Evolutionary conservation across 2,113 vertebrate genomes (phyloP).

Genomic region (rat (Rattus norvegicus)): GRCr8 NC_086032.1:76970001-76970500

Average conservation of each 20-base stretch:
- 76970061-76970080: not conserved
- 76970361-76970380: not conserved
- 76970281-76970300: not conserved
- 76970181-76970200: not conserved
- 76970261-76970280: not conserved
- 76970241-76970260: not conserved
- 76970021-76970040: not conserved
- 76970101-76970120: not conserved
- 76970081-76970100: not conserved
- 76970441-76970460: not conserved
- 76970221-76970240: not conserved
- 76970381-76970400: not conserved
- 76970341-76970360: not conserved
- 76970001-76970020: not conserved
- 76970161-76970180: not conserved
- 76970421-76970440: not conserved
- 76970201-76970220: not conserved
- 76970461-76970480: not conserved
- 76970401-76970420: not conserved
- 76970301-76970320: not conserved
- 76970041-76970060: not conserved
- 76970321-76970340: not conserved
- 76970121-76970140: not conserved
- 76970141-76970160: not conserved
- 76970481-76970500: not conserved